Evolutionary conservation across 2,113 vertebrate genomes (phyloP), one percentile per base, ranked within the genome.

Genomic region (Vulpes ferrilata): DNA sequence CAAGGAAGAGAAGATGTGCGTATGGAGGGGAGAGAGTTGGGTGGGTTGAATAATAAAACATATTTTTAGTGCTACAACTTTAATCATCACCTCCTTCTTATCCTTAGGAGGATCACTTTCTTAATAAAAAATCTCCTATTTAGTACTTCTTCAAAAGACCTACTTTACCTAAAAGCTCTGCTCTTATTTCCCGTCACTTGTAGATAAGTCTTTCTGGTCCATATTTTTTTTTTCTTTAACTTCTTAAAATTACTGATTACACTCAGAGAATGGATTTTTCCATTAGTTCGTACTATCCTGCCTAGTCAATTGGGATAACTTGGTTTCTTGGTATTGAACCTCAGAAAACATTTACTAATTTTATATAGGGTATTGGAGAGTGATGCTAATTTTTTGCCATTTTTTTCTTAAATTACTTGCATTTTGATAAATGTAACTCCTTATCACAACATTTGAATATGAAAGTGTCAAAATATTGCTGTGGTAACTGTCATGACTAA

Each of bases 361-460:
- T 80, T 93, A 69, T 38, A 38, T 92, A 15, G 7, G 23, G 8
- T 88, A 10, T 53, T 76, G 15, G 65, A 90, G 20, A 53, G 32
- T 78, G 59, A 88, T 93, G 30, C 22, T 82, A 76, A 38, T 67
- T 95, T 69, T 74, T 69, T 76, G 27, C 8, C 32, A 19, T 76
- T 93, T 93, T 82, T 67, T 76, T 4, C 16, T 78, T 38, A 80
- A 86, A 81, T 83, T 22, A 76, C 62, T 82, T 87, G 59, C 32
- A 86, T 87, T 93, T 95, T 86, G 19, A 86, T 95, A 90, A 95
- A 25, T 73, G 25, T 20, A 96, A 64, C 13, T 82, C n/a, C n/a
- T 93, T 55, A 20, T 95, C 94, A 53, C 22, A n/a, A 9, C 22
- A 35, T 84, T 84, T 95, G 84, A 15, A 43, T 59, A 38, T 76